These are phyloP conservation scores for Geotrupes spiniger DNA, from an alignment of 2,888 invertebrate genomes.

Conservation along the genomic window DNA sequence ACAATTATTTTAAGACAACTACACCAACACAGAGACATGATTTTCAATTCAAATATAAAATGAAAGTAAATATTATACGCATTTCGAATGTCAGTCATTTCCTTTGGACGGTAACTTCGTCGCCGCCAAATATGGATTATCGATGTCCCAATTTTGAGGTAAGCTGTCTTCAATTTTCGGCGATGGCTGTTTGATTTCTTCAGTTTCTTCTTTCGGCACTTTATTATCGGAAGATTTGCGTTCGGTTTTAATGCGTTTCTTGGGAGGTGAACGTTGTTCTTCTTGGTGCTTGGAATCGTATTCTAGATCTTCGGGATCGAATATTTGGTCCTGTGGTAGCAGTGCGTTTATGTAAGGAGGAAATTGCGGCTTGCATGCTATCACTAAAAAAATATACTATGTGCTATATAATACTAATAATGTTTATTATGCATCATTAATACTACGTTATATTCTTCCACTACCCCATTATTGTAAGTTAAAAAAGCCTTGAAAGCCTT, in stretches of 20 bases:
- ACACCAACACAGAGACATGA: too few species aligned
- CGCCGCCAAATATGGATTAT: slow-evolving; percentile 68
- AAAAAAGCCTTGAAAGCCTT: too few species aligned
- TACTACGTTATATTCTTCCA: too few species aligned
- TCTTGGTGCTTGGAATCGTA: slow-evolving; percentile 62
- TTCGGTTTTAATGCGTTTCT: slow-evolving; percentile 38
- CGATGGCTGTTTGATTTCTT: slow-evolving; percentile 36
- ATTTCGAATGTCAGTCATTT: slow-evolving; percentile 13
- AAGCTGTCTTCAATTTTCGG: slow-evolving; percentile 49
- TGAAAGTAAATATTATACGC: too few species aligned
- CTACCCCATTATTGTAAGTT: too few species aligned
- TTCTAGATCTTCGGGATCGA: slow-evolving; percentile 83
- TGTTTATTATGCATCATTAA: too few species aligned
- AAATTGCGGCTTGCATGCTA: slow-evolving; percentile 77
- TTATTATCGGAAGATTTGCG: slow-evolving; percentile 35
- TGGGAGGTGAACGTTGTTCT: slow-evolving; percentile 44
- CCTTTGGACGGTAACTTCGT: slow-evolving; percentile 47
- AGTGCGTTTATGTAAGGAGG: slow-evolving; percentile 84
- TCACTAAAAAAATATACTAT: slow-evolving; percentile 60
- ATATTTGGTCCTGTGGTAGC: slow-evolving; percentile 90
- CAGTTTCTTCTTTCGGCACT: slow-evolving; percentile 47
- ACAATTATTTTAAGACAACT: too few species aligned
- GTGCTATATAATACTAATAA: not conserved
- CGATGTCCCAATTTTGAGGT: slow-evolving; percentile 57
- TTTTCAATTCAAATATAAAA: too few species aligned